Evolutionary conservation across 35 echinoderm and acorn worm species (phyloP).

Genomic region (Eucidaris tribuloides): DNA sequence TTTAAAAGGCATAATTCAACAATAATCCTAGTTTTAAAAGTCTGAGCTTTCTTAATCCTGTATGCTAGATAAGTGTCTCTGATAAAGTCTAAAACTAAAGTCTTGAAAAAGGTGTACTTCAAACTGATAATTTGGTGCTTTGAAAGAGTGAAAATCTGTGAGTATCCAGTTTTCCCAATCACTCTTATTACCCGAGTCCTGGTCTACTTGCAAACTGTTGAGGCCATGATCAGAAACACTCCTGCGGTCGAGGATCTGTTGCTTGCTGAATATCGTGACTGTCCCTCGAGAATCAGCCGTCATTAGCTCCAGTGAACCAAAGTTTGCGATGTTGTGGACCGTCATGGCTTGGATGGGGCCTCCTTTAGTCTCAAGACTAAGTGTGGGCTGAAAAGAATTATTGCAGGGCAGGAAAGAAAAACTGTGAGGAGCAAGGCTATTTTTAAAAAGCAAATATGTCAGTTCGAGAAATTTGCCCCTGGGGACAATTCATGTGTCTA

Average conservation of each 20-base stretch:
- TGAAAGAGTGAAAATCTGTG: no score
- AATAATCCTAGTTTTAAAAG: no score
- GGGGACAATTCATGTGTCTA: no score
- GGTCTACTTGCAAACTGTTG: constrained; percentile 72
- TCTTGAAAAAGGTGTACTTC: neutral
- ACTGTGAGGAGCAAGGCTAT: no score
- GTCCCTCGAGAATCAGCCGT: constrained; percentile 73
- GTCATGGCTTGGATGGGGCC: constrained; percentile 79
- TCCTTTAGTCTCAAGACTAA: constrained; percentile 86
- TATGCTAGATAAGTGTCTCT: neutral
- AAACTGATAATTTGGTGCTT: no score
- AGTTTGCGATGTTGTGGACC: constrained; percentile 77
- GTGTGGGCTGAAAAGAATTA: constrained; percentile 46
- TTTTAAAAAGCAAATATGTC: neutral
- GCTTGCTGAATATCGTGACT: constrained; percentile 92
- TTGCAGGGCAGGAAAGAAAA: neutral
- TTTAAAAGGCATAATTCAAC: neutral
- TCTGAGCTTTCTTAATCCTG: neutral
- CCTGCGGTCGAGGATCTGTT: constrained; percentile 78
- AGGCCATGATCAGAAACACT: constrained; percentile 74
- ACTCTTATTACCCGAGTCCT: constrained; percentile 80
- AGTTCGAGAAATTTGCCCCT: neutral
- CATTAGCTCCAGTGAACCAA: constrained; percentile 82
- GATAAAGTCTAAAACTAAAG: no score
- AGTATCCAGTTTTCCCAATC: neutral